These are phyloP conservation scores for Sigmodon hispidus DNA, from an alignment of 2,113 vertebrate species.

Conservation along the genomic window DNA sequence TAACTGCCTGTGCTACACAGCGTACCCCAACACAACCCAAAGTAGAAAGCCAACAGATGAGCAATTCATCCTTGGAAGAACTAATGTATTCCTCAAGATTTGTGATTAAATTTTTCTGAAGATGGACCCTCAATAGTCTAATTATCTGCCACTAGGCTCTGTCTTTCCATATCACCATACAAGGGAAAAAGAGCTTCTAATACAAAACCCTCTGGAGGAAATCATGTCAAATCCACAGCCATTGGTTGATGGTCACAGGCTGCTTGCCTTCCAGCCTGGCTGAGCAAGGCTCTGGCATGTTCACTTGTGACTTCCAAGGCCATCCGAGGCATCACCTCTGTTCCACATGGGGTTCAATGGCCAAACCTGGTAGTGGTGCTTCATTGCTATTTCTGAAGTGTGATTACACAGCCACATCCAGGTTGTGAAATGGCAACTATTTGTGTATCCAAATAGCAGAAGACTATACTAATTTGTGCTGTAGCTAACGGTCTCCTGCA, in stretches of 20 bases:
- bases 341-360: accelerated
- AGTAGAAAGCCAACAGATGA: not conserved
- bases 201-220: not conserved
- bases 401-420: not conserved
- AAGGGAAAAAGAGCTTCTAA: not conserved
- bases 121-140: not conserved
- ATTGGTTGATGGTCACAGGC: not conserved
- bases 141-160: not conserved
- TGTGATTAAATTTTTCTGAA: not conserved
- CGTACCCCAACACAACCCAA: too few species aligned
- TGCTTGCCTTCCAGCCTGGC: not conserved
- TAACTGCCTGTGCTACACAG: too few species aligned
- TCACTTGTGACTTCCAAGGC: not conserved
- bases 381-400: too few species aligned
- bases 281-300: not conserved
- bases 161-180: not conserved
- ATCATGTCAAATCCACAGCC: not conserved
- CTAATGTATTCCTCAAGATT: not conserved
- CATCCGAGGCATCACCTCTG: not conserved
- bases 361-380: not conserved
- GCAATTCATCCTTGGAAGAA: not conserved
- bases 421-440: not conserved
- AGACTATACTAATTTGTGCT: not conserved
- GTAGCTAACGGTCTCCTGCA: not conserved
- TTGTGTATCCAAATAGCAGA: not conserved